Evolutionary conservation across 2,888 invertebrate genomes (phyloP), one percentile per base, ranked within the genome.

Genomic region (Lasioglossum marginatum): DNA sequence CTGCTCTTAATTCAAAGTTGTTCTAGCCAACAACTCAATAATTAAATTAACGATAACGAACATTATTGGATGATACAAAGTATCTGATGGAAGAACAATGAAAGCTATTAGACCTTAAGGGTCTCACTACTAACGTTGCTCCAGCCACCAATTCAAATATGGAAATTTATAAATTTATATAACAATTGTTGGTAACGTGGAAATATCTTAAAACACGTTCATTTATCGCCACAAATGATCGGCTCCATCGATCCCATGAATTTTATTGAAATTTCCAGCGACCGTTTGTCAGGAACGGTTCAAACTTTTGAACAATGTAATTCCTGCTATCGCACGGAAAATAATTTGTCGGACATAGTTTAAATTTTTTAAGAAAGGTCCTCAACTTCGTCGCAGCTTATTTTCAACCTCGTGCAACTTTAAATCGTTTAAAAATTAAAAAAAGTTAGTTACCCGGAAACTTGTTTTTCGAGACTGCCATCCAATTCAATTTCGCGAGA

Each of bases 401-500:
- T 77, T 52, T 72, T 34, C 34, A 34, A 43, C 8, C 12, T 10
- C 76, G 1, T 34, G 43, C 34, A 83, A 83, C 52, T 72, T 82
- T 52, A 66, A 77, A 72, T 43, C 43, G 52, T 52, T 76, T 77
- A 66, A 83, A 82, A 83, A 83, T 82, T 19, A 72, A 82, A 48
- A 40, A 76, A 40, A 72, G 82, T 82, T 72, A 82, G 72, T 66
- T 82, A 63, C 8, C 31, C 16, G 66, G 34, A 8, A 52, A 48
- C 14, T 40, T 31, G 12, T 76, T 71, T 72, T 77, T 27, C 16
- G 63, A 43, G 34, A 23, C 82, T 45, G 6, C 37, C 70, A 27
- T 82, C 63, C 72, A 72, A 83, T 83, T 83, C 76, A 76, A 82
- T 83, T 82, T 74, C 52, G 63, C 31, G 48, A 34, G 76, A 82